phyloP scores from a whole-genome alignment of 2,113 vertebrate species.

The Lepus europaeus region DNA sequence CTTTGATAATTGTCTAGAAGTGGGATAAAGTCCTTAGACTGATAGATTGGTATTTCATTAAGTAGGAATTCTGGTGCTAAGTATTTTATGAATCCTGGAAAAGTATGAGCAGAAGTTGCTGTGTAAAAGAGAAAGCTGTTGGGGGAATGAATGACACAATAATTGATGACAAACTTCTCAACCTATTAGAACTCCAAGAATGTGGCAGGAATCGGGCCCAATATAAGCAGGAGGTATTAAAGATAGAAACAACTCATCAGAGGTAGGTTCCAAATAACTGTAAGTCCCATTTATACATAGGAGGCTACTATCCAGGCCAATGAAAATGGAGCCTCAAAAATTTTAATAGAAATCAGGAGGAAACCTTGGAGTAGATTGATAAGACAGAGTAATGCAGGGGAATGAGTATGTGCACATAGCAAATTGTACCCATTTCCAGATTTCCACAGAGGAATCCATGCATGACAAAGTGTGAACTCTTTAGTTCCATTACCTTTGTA shows the following conservation, averaged over 20 bases:
- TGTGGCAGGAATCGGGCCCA: background rate
- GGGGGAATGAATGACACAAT: background rate
- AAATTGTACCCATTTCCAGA: background rate
- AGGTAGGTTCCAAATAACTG: background rate
- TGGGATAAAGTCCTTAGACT: conserved; percentile 38
- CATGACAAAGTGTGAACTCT: background rate
- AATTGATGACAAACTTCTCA: conserved; percentile 49
- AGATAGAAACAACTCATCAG: background rate
- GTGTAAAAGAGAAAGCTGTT: rapidly evolving
- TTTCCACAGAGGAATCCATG: background rate
- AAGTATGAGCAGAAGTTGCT: background rate
- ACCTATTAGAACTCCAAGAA: conserved; percentile 46
- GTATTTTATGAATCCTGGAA: conserved; percentile 1
- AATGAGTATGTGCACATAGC: background rate
- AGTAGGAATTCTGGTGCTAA: conserved; percentile 63
- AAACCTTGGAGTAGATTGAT: conserved; percentile 1
- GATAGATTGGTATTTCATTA: conserved; percentile 56
- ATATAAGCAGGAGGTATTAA: background rate
- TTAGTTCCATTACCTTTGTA: background rate
- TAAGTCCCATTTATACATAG: background rate
- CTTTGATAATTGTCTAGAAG: conserved; percentile 63
- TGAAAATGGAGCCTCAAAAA: conserved; percentile 24
- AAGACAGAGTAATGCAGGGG: background rate
- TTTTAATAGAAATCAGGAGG: background rate
- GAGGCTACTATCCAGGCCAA: background rate